Evolutionary conservation across 2,888 invertebrate species (phyloP).

Genomic region (Hofmannophila pseudospretella): DNA sequence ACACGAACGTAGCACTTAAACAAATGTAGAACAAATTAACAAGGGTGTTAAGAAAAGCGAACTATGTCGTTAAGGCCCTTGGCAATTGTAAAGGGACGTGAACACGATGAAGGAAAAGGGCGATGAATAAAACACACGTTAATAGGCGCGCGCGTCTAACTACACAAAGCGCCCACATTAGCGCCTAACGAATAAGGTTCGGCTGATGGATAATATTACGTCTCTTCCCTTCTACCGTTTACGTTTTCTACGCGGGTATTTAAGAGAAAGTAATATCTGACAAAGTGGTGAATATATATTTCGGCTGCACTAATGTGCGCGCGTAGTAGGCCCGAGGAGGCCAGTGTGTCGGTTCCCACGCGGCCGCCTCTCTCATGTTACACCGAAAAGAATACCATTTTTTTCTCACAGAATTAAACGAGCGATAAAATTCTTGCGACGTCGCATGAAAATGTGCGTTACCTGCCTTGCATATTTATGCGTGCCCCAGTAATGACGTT

Average conservation of each 20-base stretch:
- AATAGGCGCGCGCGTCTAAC: slow-evolving; percentile 51
- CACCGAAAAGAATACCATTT: slow-evolving; percentile 67
- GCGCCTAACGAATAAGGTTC: slow-evolving; percentile 56
- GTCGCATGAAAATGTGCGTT: slow-evolving; percentile 78
- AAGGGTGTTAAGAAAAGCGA: slow-evolving; percentile 52
- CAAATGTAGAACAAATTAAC: slow-evolving; percentile 54
- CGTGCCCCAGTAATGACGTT: slow-evolving; percentile 74
- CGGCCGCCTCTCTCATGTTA: slow-evolving; percentile 64
- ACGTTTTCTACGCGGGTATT: slow-evolving; percentile 50
- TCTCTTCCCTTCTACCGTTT: slow-evolving; percentile 47
- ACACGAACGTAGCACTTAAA: slow-evolving; percentile 39
- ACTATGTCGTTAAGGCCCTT: slow-evolving; percentile 52
- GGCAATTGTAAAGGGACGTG: slow-evolving; percentile 47
- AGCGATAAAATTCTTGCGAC: slow-evolving; percentile 77
- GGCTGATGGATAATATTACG: slow-evolving; percentile 68
- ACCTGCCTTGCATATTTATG: slow-evolving; percentile 78
- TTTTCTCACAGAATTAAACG: slow-evolving; percentile 75
- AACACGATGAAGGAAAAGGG: slow-evolving; percentile 45
- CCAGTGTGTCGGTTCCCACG: slow-evolving; percentile 68
- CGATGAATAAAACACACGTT: slow-evolving; percentile 66
- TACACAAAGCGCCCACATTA: slow-evolving; percentile 62
- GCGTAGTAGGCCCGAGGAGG: slow-evolving; percentile 37
- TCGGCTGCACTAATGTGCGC: slow-evolving; percentile 68
- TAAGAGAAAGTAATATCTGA: slow-evolving; percentile 69
- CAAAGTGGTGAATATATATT: slow-evolving; percentile 64